Conservation (phyloP, 2,113 vertebrate species). For the Lycocorax pyrrhopterus region DNA sequence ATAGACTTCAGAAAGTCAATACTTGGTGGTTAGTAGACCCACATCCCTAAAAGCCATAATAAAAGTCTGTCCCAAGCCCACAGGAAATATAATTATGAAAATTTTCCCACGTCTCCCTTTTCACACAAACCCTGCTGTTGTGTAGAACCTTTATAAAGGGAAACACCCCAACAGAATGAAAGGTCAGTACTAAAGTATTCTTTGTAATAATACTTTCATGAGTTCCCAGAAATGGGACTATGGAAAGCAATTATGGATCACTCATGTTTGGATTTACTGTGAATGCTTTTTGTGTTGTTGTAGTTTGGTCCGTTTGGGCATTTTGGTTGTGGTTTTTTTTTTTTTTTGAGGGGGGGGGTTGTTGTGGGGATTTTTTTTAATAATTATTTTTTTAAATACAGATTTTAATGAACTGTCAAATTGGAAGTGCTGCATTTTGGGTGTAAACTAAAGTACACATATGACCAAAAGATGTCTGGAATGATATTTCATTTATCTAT, state of each 20-base stretch:
- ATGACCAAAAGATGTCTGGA: not conserved
- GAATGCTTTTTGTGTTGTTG: not conserved
- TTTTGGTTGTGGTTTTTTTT: not conserved
- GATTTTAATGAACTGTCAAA: not conserved
- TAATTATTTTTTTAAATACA: not conserved
- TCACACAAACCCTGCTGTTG: not conserved
- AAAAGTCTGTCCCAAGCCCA: not conserved
- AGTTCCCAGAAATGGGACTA: not conserved
- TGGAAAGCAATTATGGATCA: not conserved
- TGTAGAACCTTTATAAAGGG: not conserved
- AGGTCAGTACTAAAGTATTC: not conserved
- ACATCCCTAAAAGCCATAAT: not conserved
- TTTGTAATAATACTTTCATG: not conserved
- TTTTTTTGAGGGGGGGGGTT: accelerated
- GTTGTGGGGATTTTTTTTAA: not conserved
- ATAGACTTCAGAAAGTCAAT: not conserved
- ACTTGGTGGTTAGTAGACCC: not conserved
- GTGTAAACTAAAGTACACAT: not conserved
- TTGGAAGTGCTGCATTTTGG: not conserved
- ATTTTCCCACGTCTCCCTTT: not conserved
- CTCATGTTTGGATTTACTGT: not conserved
- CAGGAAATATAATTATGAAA: not conserved
- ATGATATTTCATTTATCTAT: not conserved
- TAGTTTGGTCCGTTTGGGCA: not conserved
- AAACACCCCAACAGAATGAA: not conserved